Base-by-base conservation (phyloP, 2,113 vertebrate species). In the Catharus fuscescens region DNA sequence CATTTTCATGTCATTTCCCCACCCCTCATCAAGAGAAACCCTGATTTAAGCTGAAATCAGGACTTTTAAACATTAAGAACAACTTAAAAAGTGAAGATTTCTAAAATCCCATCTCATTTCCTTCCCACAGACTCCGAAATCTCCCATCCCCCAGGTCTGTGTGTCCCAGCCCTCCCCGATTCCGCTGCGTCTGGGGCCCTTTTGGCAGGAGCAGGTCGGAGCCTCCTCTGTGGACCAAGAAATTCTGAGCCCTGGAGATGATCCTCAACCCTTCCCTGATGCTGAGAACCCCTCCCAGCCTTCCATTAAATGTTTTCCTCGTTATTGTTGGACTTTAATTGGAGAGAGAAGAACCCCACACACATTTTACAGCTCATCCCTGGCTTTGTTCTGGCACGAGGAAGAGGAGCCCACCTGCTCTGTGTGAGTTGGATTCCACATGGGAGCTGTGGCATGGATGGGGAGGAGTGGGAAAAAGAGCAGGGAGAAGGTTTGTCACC, bases 251-350 rank as follows among this genome's bases (percentile, higher is more conserved):
- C 4, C 7, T 31, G 62, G 40, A 76, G 80, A 80, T 36, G 45
- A 48, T 52, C 47, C 53, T n/a, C 12, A 38, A 91, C 64, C 76
- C 92, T 65, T 60, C 79, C 72, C 71, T 38, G 18, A 25, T 4
- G 87, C 67, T 64, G 54, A 90, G 74, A 80, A 56, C 74, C 80
- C 88, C 54, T 93, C 44, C 88, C 52, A 77, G 86, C 56, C 64
- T 67, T 50, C 81, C 84, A 88, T 95, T 96, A 94, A 95, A 96
- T 0, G 52, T 78, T 87, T 94, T 93, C 73, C 79, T 96, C 36
- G 31, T 94, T 92, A 28, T 88, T 86, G 90, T 90, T 78, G 91
- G 91, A 13, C 16, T 90, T 93, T 52, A 38, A 57, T 82, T 71
- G 60, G 56, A 60, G 74, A 72, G 36, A 60, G 53, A 36, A 24